Percentiles rank a stretch among this genome's conserved stretches.
These are phyloP conservation scores for Xiphophorus couchianus DNA, from an alignment of 2,113 vertebrate genomes.

Conservation along the genomic window DNA sequence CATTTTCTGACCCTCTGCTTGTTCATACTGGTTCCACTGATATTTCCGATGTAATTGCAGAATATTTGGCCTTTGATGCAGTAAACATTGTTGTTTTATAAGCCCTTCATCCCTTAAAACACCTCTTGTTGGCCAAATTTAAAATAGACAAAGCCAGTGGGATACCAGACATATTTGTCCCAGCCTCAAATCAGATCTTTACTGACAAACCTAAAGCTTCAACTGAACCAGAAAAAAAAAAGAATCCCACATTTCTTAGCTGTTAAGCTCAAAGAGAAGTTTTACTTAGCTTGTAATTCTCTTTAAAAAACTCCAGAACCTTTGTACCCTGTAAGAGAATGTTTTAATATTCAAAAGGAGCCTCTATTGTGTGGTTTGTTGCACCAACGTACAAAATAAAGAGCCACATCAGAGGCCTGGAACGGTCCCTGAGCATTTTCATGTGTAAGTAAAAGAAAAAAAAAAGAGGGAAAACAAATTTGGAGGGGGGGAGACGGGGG, in stretches of 20 bases:
- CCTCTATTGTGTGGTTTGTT: slow-evolving; percentile 81
- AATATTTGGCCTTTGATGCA: slow-evolving; percentile 14
- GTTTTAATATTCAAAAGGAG: slow-evolving; percentile 84
- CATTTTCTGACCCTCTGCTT: slow-evolving; percentile 30
- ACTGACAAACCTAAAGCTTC: slow-evolving; percentile 53
- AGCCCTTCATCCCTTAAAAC: slow-evolving; percentile 44
- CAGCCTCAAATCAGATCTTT: slow-evolving; percentile 74
- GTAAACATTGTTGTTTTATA: slow-evolving; percentile 29
- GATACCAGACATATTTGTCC: slow-evolving; percentile 74
- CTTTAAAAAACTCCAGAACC: slow-evolving; percentile 82
- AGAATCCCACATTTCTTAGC: slow-evolving; percentile 76
- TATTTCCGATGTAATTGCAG: neutral
- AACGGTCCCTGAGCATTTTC: slow-evolving; percentile 80
- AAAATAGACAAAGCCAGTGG: slow-evolving; percentile 53
- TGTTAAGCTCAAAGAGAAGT: slow-evolving; percentile 77
- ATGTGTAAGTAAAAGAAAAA: slow-evolving; percentile 74
- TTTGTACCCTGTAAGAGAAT: slow-evolving; percentile 77
- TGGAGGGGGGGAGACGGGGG: slow-evolving; percentile 73
- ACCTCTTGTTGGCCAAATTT: slow-evolving; percentile 56
- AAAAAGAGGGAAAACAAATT: slow-evolving; percentile 82
- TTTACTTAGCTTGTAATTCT: slow-evolving; percentile 78
- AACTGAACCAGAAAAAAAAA: slow-evolving; percentile 53
- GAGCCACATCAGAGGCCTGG: slow-evolving; percentile 82
- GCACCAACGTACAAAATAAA: slow-evolving; percentile 80
- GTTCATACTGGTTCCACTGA: slow-evolving; percentile 26